Conservation (phyloP, 2,113 vertebrate species). For the Acanthisitta chloris region DNA sequence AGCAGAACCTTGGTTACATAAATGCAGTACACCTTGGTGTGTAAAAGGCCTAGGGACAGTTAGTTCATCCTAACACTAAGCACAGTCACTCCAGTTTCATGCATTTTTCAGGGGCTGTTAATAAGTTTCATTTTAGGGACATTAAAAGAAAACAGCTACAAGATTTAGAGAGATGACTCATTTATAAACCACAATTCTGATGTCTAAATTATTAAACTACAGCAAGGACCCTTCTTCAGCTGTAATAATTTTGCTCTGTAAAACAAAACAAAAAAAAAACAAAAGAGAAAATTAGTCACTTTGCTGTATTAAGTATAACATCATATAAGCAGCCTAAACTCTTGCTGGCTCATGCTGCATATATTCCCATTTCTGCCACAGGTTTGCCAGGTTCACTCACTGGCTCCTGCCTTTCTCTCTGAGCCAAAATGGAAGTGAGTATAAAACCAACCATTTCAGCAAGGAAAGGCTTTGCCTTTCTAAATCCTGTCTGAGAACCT, state of each 20-base stretch:
- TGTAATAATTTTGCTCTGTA: conserved; percentile 38
- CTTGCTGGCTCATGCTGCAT: neutral
- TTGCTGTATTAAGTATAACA: neutral
- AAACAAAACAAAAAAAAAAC: neutral
- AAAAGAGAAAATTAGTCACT: neutral
- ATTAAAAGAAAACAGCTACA: neutral
- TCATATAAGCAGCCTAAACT: neutral
- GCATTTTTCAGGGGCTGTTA: neutral
- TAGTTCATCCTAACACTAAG: neutral
- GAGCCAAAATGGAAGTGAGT: neutral
- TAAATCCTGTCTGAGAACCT: neutral
- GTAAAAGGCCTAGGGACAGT: neutral
- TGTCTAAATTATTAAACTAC: neutral
- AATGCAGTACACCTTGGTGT: neutral
- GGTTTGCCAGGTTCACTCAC: neutral
- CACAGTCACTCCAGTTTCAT: neutral
- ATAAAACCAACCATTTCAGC: neutral
- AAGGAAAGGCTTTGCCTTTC: neutral
- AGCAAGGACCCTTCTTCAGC: neutral
- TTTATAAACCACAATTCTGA: neutral
- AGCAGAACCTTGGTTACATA: neutral
- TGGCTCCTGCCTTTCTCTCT: neutral
- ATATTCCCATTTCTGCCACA: neutral
- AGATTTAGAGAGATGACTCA: neutral
- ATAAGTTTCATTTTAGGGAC: neutral